Conservation (phyloP, 2,888 invertebrate species). For the Aporophyla lueneburgensis region DNA sequence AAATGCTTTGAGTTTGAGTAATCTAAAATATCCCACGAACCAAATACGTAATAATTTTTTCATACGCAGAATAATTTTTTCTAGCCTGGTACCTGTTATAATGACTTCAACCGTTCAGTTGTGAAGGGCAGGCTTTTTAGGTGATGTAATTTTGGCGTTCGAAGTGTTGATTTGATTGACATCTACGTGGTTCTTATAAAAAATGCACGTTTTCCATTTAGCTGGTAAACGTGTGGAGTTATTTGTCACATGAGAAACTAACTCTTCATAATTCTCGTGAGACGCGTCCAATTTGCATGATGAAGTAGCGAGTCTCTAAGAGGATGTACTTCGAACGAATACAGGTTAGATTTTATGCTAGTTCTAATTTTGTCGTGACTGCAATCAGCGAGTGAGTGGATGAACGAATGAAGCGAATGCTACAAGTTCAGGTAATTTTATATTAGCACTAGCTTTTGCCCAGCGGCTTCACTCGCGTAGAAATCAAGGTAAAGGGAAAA, state of each 20-base stretch:
- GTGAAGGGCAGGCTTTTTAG: too few species aligned
- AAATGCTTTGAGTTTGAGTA: too few species aligned
- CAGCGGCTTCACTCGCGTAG: too few species aligned
- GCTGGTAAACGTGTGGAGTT: constrained; percentile 4
- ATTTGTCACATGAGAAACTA: constrained; percentile 34
- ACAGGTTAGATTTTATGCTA: constrained; percentile 32
- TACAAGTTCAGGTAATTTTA: constrained; percentile 8
- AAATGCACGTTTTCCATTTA: not conserved
- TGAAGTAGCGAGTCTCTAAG: constrained; percentile 43
- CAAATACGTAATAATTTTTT: not conserved
- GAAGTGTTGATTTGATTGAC: too few species aligned
- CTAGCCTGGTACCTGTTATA: not conserved
- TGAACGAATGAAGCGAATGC: not conserved
- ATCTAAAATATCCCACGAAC: not conserved
- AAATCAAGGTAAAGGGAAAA: too few species aligned
- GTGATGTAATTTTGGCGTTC: too few species aligned
- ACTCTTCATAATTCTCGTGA: constrained; percentile 43
- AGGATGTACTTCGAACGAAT: constrained; percentile 5
- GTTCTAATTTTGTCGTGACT: constrained; percentile 16
- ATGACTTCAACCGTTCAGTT: not conserved
- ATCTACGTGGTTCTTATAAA: not conserved
- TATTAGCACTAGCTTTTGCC: not conserved
- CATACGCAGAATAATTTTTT: not conserved
- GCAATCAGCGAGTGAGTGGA: constrained; percentile 28
- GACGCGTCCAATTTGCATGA: constrained; percentile 56